Evolutionary conservation across 2,113 vertebrate genomes (phyloP), one percentile per base, ranked within the genome.

Genomic region (Gallinago jamesoni): DNA sequence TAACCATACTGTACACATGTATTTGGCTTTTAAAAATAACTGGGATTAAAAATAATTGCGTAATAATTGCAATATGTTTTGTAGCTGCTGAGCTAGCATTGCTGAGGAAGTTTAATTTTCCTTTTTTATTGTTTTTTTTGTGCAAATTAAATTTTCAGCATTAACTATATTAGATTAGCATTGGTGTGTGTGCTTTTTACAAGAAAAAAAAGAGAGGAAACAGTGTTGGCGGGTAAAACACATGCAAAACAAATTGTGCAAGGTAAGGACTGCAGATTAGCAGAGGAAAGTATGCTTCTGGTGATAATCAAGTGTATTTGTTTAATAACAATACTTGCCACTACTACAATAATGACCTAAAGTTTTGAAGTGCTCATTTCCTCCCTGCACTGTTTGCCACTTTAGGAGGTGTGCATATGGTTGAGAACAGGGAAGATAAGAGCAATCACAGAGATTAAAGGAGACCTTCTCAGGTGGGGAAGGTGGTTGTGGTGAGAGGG

Each of bases 341-440:
- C 95, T 90, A 84, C 16, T 96, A 62, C 94, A 90, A 78, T 78
- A 69, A 84, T 14, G 81, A 87, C 83, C 55, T 63, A 4, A 69
- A 81, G 55, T 96, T 91, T 48, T 95, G 90, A 93, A 97, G 90
- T 78, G 85, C 55, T 88, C 48, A 64, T 87, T 97, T 97, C 95
- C 96, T 95, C 79, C 31, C 22, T 60, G 45, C 69, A 57, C 74
- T 85, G 45, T 96, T 94, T 93, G 73, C 86, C 81, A 82, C 89
- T 93, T 88, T 28, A 83, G 62, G 55, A 78, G 33, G 72, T 77
- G 81, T 70, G 55, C 74, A 52, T 72, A 59, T 7, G 14, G 48
- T 73, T 81, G 66, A 64, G 76, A 76, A 24, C 7, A 22, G 14
- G 47, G 33, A 33, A 35, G 77, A 63, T 91, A 81, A 92, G 77